A percentile compares a stretch with the other conserved stretches of the same genome.
phyloP scores from a whole-genome alignment of 2,888 invertebrate species.

The Maniola hyperantus region DNA sequence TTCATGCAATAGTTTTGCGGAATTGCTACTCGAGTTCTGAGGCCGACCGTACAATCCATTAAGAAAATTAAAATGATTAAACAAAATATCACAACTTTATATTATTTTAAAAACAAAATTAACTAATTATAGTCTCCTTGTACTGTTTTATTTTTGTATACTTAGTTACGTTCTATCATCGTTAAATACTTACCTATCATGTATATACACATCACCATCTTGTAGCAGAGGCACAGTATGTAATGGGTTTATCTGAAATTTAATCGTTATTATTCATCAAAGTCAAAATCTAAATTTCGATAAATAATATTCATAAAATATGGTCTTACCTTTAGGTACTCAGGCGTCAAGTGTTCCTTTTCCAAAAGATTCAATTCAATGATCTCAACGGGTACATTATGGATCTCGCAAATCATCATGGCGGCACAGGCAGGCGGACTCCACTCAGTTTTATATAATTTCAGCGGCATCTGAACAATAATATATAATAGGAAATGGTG shows the following conservation, averaged over 20 bases:
- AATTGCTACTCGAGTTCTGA: no score
- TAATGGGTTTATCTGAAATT: slow-evolving; percentile 78
- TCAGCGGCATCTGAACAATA: slow-evolving; percentile 53
- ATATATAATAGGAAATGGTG: not conserved
- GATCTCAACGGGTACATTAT: slow-evolving; percentile 50
- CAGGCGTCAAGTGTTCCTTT: slow-evolving; percentile 61
- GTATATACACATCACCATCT: slow-evolving; percentile 75
- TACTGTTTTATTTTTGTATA: not conserved
- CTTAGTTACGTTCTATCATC: not conserved
- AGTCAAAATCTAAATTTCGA: no score
- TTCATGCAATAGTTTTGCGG: no score
- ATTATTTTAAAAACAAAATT: no score
- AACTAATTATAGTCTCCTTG: no score
- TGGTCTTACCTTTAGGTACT: slow-evolving; percentile 64
- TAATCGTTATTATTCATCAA: not conserved
- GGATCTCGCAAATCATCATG: slow-evolving; percentile 58
- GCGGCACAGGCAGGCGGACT: slow-evolving; percentile 61
- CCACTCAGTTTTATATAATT: slow-evolving; percentile 54
- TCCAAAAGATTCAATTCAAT: slow-evolving; percentile 50
- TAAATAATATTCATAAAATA: no score
- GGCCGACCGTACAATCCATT: no score
- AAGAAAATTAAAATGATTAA: no score
- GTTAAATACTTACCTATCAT: slow-evolving; percentile 55
- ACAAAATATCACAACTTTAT: no score
- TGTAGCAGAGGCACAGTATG: slow-evolving; percentile 81